Conservation (phyloP, 2,113 vertebrate genomes). For the Stegastes partitus region DNA sequence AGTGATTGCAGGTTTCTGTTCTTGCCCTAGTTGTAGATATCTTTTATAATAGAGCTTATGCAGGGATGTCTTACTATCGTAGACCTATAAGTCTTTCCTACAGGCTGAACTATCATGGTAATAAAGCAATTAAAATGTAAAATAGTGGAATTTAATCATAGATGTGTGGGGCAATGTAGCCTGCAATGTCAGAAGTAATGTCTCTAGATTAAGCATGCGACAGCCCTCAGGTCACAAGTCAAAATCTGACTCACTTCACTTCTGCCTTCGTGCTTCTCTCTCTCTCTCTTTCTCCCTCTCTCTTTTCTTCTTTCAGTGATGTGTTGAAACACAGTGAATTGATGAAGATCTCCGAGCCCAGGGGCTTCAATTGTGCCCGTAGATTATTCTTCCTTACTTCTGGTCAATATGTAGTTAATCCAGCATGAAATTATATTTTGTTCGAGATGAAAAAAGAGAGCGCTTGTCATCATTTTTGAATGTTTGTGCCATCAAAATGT, state of each 20-base stretch:
- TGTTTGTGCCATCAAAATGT: conserved; percentile 79
- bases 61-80: conserved; percentile 38
- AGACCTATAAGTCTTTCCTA: conserved; percentile 56
- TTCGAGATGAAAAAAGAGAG: conserved; percentile 71
- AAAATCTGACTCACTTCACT: conserved; percentile 57
- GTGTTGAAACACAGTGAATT: conserved; percentile 58
- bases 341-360: conserved; percentile 71
- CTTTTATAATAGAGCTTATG: conserved; percentile 42
- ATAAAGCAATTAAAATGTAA: conserved; percentile 81
- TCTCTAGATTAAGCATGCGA: conserved; percentile 65
- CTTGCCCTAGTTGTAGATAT: conserved; percentile 18
- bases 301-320: conserved; percentile 26
- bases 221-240: conserved; percentile 70
- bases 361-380: conserved; percentile 52
- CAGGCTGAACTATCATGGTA: conserved; percentile 67
- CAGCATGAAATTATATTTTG: conserved; percentile 86
- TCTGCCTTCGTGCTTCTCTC: not conserved
- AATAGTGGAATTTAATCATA: conserved; percentile 77
- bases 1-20: conserved; percentile 24
- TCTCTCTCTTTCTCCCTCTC: not conserved
- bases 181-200: conserved; percentile 70
- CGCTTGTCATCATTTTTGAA: conserved; percentile 78
- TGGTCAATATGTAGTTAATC: conserved; percentile 84
- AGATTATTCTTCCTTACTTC: conserved; percentile 73
- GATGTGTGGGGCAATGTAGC: conserved; percentile 60